Evolutionary conservation across 2,113 vertebrate genomes (phyloP).

Genomic region (Kobus ellipsiprymnus): DNA sequence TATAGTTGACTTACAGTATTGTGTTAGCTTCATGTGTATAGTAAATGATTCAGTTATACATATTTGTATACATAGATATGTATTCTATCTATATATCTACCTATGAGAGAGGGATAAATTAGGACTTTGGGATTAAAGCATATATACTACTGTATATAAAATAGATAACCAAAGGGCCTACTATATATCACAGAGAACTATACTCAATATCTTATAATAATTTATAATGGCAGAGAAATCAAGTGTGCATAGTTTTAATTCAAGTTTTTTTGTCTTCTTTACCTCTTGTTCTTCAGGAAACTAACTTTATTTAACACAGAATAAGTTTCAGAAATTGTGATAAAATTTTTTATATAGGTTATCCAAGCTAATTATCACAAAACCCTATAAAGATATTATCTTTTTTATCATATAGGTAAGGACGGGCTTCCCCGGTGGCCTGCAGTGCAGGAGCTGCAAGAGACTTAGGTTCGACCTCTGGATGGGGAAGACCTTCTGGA

Average conservation of each 20-base stretch:
- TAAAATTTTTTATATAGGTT: not conserved
- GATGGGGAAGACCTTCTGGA: not conserved
- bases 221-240: not conserved
- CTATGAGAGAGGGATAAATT: not conserved
- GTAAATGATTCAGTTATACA: not conserved
- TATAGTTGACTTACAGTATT: not conserved
- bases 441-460: not conserved
- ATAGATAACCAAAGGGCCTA: not conserved
- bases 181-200: not conserved
- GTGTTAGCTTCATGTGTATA: not conserved
- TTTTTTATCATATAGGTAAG: not conserved
- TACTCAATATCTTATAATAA: not conserved
- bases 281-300: not conserved
- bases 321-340: not conserved
- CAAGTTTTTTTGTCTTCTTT: not conserved
- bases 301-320: not conserved
- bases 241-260: not conserved
- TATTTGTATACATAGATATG: not conserved
- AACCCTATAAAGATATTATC: not conserved
- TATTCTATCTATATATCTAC: not conserved
- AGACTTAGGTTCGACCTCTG: not conserved
- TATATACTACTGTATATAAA: not conserved
- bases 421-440: accelerated
- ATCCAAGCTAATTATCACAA: not conserved
- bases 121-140: not conserved